Percentiles rank a stretch among this genome's conserved stretches.
Conservation (phyloP, 1,140 invertebrate genomes). For the Arctopsyche grandis region DNA sequence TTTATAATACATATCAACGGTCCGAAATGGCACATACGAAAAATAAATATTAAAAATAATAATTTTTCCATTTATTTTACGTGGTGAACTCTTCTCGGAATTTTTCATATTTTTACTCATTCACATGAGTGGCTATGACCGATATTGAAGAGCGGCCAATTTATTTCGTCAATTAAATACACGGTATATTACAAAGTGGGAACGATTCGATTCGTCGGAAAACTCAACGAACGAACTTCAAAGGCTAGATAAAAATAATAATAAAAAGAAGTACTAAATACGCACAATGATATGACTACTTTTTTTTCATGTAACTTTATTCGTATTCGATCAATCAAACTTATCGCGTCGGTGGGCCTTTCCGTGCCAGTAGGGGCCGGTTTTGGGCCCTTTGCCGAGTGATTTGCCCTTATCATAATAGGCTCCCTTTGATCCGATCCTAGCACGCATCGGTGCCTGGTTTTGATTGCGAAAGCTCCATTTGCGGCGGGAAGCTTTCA, state of each 20-base stretch:
- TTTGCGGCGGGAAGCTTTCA: conserved; percentile 13
- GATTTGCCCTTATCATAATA: conserved; percentile 31
- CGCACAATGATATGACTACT: no score
- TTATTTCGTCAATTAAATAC: no score
- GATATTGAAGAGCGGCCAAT: no score
- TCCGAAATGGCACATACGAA: not conserved
- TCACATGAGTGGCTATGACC: no score
- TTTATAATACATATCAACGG: no score
- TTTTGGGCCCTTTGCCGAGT: conserved; percentile 6
- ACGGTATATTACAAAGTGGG: no score
- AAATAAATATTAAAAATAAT: not conserved
- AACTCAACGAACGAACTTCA: no score
- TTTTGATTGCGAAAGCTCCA: conserved; percentile 30
- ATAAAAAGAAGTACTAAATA: no score
- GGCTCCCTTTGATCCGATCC: conserved; percentile 27
- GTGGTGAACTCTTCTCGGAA: not conserved
- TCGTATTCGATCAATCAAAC: conserved; percentile 42
- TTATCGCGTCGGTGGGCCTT: conserved; percentile 33
- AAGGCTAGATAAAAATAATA: no score
- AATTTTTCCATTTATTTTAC: not conserved
- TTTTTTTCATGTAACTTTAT: no score
- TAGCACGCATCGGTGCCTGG: conserved; percentile 15
- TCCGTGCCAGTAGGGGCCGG: conserved; percentile 1
- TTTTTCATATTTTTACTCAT: no score
- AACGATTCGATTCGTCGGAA: no score